Evolutionary conservation across 2,888 invertebrate species (phyloP).

Genomic region (Drosophila kuntzei): DNA sequence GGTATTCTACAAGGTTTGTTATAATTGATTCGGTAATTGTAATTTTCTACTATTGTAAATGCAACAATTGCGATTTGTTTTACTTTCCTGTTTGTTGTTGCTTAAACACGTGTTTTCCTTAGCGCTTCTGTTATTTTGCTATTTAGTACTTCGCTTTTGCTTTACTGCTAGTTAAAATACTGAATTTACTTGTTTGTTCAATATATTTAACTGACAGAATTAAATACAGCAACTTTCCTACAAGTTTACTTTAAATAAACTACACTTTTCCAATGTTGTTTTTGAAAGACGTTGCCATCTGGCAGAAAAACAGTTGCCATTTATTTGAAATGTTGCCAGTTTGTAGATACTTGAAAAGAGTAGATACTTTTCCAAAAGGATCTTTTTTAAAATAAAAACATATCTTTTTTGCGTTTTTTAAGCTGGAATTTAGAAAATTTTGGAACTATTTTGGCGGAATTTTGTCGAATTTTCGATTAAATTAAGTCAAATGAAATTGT

Average conservation of each 20-base stretch:
- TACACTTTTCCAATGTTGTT: too few relatives aligned
- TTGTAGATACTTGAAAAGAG: too few relatives aligned
- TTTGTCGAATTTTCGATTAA: too few relatives aligned
- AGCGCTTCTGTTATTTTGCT: neutral
- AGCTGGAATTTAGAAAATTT: too few relatives aligned
- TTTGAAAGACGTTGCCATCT: too few relatives aligned
- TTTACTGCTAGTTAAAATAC: conserved; percentile 1
- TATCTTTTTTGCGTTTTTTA: too few relatives aligned
- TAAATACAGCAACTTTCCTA: neutral
- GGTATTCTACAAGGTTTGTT: neutral
- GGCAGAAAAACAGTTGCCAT: too few relatives aligned
- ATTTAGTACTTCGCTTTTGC: neutral
- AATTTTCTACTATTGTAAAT: neutral
- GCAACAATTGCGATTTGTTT: neutral
- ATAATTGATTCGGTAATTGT: conserved; percentile 1
- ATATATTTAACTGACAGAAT: conserved; percentile 4
- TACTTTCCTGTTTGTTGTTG: conserved; percentile 2
- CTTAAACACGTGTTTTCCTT: neutral
- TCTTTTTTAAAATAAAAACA: too few relatives aligned
- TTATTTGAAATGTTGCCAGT: too few relatives aligned
- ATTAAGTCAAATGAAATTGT: too few relatives aligned
- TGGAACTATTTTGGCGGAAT: too few relatives aligned
- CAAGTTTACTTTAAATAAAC: neutral
- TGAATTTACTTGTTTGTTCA: neutral
- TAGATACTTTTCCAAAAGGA: too few relatives aligned